A percentile compares a stretch with the other conserved stretches of the same genome.
phyloP scores from a whole-genome alignment of 2,888 invertebrate genomes.

The Anthrax anthrax region DNA sequence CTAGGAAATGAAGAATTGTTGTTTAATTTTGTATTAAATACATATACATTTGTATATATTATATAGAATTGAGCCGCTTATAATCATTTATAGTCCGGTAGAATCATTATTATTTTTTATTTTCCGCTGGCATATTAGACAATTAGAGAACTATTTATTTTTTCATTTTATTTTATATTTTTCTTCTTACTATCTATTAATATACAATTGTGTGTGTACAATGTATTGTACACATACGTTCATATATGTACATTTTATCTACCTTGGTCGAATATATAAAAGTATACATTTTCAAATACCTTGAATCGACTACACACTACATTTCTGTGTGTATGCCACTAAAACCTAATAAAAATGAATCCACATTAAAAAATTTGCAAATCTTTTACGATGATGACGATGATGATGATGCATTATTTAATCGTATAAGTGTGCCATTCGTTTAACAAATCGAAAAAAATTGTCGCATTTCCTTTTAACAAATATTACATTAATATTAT shows the following conservation, averaged over 20 bases:
- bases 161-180: constrained; percentile 4
- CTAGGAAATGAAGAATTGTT: constrained; percentile 6
- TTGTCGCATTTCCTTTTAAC: constrained; percentile 9
- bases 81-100: no score
- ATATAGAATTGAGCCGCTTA: no score
- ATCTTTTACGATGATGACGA: neutral
- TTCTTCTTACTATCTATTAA: neutral
- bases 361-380: no score
- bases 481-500: constrained; percentile 8
- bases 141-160: constrained; percentile 1
- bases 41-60: no score
- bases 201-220: neutral
- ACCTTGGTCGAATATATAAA: no score
- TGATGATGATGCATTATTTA: neutral
- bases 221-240: neutral
- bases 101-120: no score
- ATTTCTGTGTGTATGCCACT: no score
- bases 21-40: neutral
- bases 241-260: neutral
- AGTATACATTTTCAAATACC: neutral
- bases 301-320: neutral
- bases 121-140: no score
- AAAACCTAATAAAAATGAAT: no score
- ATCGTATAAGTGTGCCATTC: constrained; percentile 7
- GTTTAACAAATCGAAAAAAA: constrained; percentile 7